Evolutionary conservation across 2,888 invertebrate genomes (phyloP), one percentile per base, ranked within the genome.

Genomic region (Drosophila pullipes): DNA sequence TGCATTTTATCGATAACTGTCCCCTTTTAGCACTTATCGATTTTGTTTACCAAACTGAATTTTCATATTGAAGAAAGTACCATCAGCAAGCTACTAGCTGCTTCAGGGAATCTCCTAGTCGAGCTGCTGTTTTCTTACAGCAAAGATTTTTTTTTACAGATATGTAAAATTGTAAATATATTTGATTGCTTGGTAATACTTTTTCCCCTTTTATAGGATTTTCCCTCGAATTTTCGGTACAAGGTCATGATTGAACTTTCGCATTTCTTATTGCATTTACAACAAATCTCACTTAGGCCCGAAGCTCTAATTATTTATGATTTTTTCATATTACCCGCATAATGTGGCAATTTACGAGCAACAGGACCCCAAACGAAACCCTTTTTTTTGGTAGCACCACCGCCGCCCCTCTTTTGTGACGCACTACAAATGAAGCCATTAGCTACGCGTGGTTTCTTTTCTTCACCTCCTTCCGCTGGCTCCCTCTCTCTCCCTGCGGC

Each of bases 361-460:
- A 62, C 61, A 61, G 35, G 33, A 35, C 25, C 55, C 58, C 47
- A 61, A 67, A 47, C 25, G 52, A 52, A 69, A 60, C 59, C 69
- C 64, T 49, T 52, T 64, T 66, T 54, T 37, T 18, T 31, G 31
- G 4, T n/a, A 13, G 39, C 30, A 16, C 25, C 25, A 47, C 47
- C 47, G 16, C 9, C 16, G 44, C 61, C 67, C 61, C 63, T 65
- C 61, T 61, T 74, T 71, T 41, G 28, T 44, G 22, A 13, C 50
- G 30, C 50, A 57, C 78, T 76, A 75, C 71, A 78, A 85, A 84
- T 87, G 74, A 85, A 82, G 84, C 84, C 85, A 85, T 87, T 85
- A 88, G 68, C 72, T 61, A 16, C 11, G 66, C 60, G 41, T 57
- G 65, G 52, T 58, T 50, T 31, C 44, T 44, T 57, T 69, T 59